Percentiles rank a stretch among this genome's conserved stretches.
phyloP scores from a whole-genome alignment of 2,797 vertebrate genomes.

The Clarias fuscus region DNA sequence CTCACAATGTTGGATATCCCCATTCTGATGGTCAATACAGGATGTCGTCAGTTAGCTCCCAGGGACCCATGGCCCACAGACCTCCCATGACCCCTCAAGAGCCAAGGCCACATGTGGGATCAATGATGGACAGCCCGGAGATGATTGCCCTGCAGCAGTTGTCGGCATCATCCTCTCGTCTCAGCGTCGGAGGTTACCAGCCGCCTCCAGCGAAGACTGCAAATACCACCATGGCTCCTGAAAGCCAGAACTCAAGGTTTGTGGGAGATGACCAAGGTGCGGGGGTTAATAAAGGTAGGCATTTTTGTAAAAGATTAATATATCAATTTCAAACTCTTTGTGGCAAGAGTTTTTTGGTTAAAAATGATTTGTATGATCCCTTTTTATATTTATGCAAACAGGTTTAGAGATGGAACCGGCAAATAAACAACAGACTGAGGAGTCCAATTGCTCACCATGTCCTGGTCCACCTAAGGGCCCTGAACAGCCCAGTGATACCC shows the following conservation, averaged over 20 bases:
- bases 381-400: constrained; percentile 53
- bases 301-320: not conserved
- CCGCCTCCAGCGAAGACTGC: constrained; percentile 68
- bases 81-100: constrained; percentile 75
- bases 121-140: constrained; percentile 98
- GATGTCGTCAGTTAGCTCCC: constrained; percentile 65
- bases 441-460: constrained; percentile 54
- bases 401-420: constrained; percentile 59
- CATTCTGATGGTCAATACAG: constrained; percentile 72
- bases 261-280: constrained; percentile 67
- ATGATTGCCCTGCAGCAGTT: constrained; percentile 99
- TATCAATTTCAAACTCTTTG: not conserved
- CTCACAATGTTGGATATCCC: constrained; percentile 71
- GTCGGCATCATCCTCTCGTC: constrained; percentile 83
- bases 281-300: constrained; percentile 70
- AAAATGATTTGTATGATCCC: not conserved
- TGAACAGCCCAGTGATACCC: constrained; percentile 42
- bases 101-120: constrained; percentile 77
- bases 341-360: not conserved
- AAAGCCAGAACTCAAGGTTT: constrained; percentile 71
- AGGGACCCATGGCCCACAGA: constrained; percentile 60
- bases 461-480: constrained; percentile 51
- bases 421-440: constrained; percentile 53
- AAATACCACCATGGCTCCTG: constrained; percentile 63
- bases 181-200: constrained; percentile 68